Conservation (phyloP, 2,888 invertebrate species). For the Gibbula magus region DNA sequence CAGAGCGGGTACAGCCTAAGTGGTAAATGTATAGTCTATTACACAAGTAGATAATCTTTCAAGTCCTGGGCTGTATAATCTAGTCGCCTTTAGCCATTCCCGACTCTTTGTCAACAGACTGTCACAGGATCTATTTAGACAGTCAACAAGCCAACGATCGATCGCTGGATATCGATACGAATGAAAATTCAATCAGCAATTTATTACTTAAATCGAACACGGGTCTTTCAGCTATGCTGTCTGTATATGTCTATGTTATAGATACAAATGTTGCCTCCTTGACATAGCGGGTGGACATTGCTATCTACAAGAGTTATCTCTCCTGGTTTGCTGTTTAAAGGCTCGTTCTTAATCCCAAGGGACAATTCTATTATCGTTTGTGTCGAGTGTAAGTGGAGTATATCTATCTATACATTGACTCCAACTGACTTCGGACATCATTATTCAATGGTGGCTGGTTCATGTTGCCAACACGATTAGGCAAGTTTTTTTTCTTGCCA, state of each 20-base stretch:
- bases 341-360: background rate
- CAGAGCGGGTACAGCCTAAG: background rate
- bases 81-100: background rate
- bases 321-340: background rate
- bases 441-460: background rate
- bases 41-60: conserved; percentile 16
- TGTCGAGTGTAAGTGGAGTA: background rate
- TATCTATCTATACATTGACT: background rate
- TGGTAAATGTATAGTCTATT: conserved; percentile 15
- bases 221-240: background rate
- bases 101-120: background rate
- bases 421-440: background rate
- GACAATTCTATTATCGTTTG: conserved; percentile 1
- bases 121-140: background rate
- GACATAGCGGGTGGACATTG: background rate
- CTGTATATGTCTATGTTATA: background rate
- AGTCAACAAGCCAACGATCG: conserved; percentile 1
- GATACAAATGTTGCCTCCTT: background rate
- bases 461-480: too few species aligned
- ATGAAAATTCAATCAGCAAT: conserved; percentile 16
- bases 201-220: conserved; percentile 1
- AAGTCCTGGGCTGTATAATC: conserved; percentile 5
- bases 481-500: too few species aligned
- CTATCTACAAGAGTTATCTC: background rate
- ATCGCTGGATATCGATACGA: conserved; percentile 5